Evolutionary conservation across 2,888 invertebrate species (phyloP), one percentile per base, ranked within the genome.

Genomic region (Volucella bombylans): DNA sequence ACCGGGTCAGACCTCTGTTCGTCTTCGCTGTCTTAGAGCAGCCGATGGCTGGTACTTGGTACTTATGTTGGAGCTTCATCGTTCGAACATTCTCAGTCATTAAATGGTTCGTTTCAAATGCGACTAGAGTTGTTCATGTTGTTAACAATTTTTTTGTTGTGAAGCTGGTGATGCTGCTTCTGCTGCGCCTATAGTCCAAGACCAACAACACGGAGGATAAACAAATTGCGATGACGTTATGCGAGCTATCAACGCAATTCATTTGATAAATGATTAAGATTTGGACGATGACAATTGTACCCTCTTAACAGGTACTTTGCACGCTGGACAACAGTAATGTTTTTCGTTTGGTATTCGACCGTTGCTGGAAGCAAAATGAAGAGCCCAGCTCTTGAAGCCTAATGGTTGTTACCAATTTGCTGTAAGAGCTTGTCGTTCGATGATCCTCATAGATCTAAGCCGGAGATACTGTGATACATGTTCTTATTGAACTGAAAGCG

Each of bases 171-270:
- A 54, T 39, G 82, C 39, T 55, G 77, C 54, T 67, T 67, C 82
- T 72, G 68, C 52, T 79, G 50, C 76, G 68, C 54, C 59, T 65
- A 62, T 76, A 55, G 61, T 54, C 31, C 12, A 15, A 31, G 23
- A 45, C 55, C 6, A 39, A 23, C 59, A 55, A 31, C 10, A 43
- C 47, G 47, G 49, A 23, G 54, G 62, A 41, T 59, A 62, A 59
- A 67, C 82, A 82, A 77, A 82, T 76, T 83, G 80, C 83, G 80
- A 71, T 80, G 83, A 80, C 74, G 80, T 80, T 83, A 80, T 83
- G 83, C 74, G 83, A 76, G 71, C 80, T 76, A 71, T 80, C 80
- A 71, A 62, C 71, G 80, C 80, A 67, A 76, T 85, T 85, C 81
- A 76, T 18, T 80, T 85, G 83, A 85, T 80, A 67, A 62, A 85